These are phyloP conservation scores for Labeo calbasu DNA, from an alignment of 2,797 vertebrate genomes.

Conservation along the genomic window DNA sequence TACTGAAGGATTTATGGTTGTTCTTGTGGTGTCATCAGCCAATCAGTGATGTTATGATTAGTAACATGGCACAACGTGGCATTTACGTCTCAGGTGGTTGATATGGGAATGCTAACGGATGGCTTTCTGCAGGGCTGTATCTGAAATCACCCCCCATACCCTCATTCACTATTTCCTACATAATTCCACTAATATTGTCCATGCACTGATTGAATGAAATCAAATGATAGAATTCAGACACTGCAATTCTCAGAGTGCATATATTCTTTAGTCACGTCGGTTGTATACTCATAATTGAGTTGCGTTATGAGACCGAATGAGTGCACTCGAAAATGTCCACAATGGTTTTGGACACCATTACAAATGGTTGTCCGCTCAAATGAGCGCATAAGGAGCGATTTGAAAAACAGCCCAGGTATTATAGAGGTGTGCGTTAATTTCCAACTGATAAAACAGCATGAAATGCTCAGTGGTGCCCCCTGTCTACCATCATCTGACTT, in stretches of 20 bases:
- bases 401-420: background rate
- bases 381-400: background rate
- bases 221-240: background rate
- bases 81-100: background rate
- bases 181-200: background rate
- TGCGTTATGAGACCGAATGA: background rate
- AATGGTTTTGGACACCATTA: background rate
- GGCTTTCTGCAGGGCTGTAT: background rate
- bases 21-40: background rate
- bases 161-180: background rate
- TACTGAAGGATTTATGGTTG: background rate
- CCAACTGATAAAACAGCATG: background rate
- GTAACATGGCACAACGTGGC: background rate
- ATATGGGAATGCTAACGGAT: background rate
- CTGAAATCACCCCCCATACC: background rate
- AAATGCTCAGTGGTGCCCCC: constrained; percentile 37
- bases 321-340: background rate
- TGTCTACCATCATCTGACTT: constrained; percentile 30
- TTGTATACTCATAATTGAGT: background rate
- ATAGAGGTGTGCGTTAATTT: background rate
- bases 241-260: background rate
- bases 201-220: background rate
- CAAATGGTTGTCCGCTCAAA: background rate
- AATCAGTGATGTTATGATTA: background rate
- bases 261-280: background rate